Evolutionary conservation across 2,888 invertebrate species (phyloP).

Genomic region (Sceliomorpha sp.): DNA sequence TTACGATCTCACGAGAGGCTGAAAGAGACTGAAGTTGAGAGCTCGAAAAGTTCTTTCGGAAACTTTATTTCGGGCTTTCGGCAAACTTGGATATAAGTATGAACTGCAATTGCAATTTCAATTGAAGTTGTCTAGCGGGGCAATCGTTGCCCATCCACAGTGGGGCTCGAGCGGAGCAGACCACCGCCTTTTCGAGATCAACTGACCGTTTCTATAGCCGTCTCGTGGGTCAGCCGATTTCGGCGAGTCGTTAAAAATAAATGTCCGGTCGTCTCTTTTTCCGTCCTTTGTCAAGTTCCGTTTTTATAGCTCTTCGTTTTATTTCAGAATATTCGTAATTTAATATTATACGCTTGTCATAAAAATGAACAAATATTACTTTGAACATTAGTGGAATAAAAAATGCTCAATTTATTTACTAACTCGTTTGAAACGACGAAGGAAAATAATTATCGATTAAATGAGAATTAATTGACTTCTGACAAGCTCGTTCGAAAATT

Average conservation of each 20-base stretch:
- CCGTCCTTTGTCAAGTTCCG: slow-evolving; percentile 8
- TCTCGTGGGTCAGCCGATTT: slow-evolving; percentile 30
- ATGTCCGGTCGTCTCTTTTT: slow-evolving; percentile 8
- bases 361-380: no score
- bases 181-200: slow-evolving; percentile 16
- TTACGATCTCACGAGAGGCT: slow-evolving; percentile 1
- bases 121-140: slow-evolving; percentile 48
- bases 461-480: no score
- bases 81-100: slow-evolving; percentile 52
- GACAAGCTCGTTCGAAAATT: no score
- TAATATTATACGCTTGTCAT: no score
- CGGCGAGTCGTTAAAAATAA: slow-evolving; percentile 28
- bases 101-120: slow-evolving; percentile 54
- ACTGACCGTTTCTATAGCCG: slow-evolving; percentile 23
- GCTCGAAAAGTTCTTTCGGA: slow-evolving; percentile 46
- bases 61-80: slow-evolving; percentile 52
- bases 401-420: no score
- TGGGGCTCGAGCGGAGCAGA: slow-evolving; percentile 15
- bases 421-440: no score
- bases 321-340: no score
- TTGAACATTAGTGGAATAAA: no score
- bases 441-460: no score
- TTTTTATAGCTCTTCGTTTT: no score
- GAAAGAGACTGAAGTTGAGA: slow-evolving; percentile 23
- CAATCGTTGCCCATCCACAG: slow-evolving; percentile 23